Conservation (phyloP, 2,797 vertebrate genomes). For the Aulostomus chinensis region DNA sequence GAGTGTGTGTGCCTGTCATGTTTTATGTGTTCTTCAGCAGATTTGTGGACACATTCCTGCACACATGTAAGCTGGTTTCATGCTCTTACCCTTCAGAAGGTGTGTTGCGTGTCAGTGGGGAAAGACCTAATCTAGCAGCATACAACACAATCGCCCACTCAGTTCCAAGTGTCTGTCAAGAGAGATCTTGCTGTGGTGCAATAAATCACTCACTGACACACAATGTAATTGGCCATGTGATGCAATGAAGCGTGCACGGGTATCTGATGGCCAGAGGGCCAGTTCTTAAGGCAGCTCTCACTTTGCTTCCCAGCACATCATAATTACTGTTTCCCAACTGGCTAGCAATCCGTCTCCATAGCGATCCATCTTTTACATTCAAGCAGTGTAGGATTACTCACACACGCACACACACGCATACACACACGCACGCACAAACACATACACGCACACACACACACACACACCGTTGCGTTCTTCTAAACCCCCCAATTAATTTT, state of each 20-base stretch:
- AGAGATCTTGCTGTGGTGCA: conserved; percentile 29
- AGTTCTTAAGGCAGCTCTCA: conserved; percentile 63
- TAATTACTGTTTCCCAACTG: conserved; percentile 75
- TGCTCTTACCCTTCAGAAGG: conserved; percentile 1
- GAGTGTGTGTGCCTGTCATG: conserved; percentile 3
- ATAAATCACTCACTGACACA: conserved; percentile 73
- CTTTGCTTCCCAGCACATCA: conserved; percentile 67
- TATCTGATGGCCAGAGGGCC: conserved; percentile 62
- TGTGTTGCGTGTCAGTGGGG: conserved; percentile 34
- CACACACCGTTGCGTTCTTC: conserved; percentile 13
- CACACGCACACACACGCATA: conserved; percentile 12
- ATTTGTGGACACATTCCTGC: conserved; percentile 3
- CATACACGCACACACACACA: not conserved
- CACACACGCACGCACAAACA: not conserved
- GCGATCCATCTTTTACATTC: conserved; percentile 65
- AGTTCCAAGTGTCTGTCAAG: conserved; percentile 45
- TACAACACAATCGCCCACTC: conserved; percentile 27
- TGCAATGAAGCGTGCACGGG: conserved; percentile 56
- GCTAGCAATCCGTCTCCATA: conserved; percentile 66
- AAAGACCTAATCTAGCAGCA: conserved; percentile 41
- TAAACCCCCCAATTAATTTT: conserved; percentile 71
- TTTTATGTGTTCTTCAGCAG: conserved; percentile 6
- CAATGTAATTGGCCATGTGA: conserved; percentile 68
- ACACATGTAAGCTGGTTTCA: conserved; percentile 17
- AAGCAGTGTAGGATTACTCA: conserved; percentile 28